Conservation (phyloP, 1,140 invertebrate species). For the Diploscapter pachys region DNA sequence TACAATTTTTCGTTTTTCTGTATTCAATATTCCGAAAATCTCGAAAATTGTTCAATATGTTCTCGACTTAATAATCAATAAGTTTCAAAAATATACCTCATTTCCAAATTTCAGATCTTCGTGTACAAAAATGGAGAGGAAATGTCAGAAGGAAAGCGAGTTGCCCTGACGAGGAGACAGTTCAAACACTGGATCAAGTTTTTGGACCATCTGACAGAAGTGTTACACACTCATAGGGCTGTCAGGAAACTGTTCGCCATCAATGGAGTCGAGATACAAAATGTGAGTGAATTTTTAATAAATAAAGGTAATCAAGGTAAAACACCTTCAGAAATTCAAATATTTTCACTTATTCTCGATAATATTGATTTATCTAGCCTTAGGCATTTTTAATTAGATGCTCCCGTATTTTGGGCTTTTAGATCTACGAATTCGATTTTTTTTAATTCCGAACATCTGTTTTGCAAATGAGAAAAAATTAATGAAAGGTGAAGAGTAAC, state of each 20-base stretch:
- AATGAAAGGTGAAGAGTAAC: no score
- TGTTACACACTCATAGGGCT: slow-evolving; percentile 7
- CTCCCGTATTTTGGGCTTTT: no score
- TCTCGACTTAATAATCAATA: no score
- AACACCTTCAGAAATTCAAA: not conserved
- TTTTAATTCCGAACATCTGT: no score
- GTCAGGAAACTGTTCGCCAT: slow-evolving; percentile 14
- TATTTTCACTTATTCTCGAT: not conserved
- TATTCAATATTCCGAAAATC: no score
- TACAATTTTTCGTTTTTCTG: no score
- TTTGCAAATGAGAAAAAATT: no score
- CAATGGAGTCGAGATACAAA: slow-evolving; percentile 12
- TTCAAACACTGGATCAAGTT: slow-evolving; percentile 33
- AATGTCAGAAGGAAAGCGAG: slow-evolving; percentile 5
- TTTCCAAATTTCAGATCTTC: not conserved
- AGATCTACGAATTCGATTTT: no score
- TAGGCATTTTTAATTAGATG: no score
- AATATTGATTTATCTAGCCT: not conserved
- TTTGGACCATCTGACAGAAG: slow-evolving; percentile 10
- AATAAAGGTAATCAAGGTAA: not conserved
- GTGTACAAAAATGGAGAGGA: slow-evolving; percentile 7
- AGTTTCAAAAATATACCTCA: no score
- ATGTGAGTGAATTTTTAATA: not conserved
- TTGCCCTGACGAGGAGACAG: slow-evolving; percentile 17
- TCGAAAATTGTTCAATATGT: no score